These are phyloP conservation scores for Martes martes DNA, from an alignment of 2,113 vertebrate genomes.

Conservation along the genomic window DNA sequence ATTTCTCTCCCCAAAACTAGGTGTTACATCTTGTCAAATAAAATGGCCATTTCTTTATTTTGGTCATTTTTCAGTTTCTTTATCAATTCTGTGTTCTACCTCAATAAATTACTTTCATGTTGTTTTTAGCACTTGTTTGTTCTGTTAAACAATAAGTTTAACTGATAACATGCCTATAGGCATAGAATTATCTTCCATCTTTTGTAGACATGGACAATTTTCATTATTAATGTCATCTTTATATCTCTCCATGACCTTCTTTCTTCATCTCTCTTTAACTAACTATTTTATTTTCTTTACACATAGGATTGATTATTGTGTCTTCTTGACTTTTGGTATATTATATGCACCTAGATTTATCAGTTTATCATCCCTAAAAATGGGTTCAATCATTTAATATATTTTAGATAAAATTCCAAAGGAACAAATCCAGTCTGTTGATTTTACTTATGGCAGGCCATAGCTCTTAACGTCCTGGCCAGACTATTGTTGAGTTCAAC, in stretches of 20 bases:
- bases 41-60: background rate
- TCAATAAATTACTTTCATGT: background rate
- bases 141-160: background rate
- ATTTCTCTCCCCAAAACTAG: background rate
- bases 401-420: background rate
- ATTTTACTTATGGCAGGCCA: background rate
- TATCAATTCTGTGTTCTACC: background rate
- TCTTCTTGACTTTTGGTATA: background rate
- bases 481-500: background rate
- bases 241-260: background rate
- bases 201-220: background rate
- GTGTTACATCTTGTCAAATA: background rate
- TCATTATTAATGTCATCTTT: background rate
- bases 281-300: background rate
- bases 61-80: background rate
- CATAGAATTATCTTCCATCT: background rate
- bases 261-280: background rate
- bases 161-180: too few relatives aligned
- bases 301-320: background rate
- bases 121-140: background rate
- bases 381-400: background rate
- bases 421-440: background rate
- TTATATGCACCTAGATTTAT: background rate
- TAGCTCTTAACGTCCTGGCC: background rate
- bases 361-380: background rate